Conservation (phyloP, 2,113 vertebrate genomes). For the Pangasianodon hypophthalmus region DNA sequence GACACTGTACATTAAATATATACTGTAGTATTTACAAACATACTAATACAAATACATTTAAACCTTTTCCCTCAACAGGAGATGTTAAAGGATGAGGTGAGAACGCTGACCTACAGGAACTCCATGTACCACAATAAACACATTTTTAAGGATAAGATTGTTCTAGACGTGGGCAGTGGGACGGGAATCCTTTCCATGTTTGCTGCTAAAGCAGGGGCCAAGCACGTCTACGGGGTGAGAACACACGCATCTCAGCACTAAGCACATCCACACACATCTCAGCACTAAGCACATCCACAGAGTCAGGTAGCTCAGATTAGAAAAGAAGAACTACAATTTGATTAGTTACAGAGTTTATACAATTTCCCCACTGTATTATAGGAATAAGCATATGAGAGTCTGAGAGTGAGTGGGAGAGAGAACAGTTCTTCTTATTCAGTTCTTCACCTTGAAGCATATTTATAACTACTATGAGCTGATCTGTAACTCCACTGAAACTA, state of each 20-base stretch:
- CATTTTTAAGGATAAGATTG: constrained; percentile 95
- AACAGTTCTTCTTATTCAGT: neutral
- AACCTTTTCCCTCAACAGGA: constrained; percentile 75
- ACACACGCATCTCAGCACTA: neutral
- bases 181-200: constrained; percentile 98
- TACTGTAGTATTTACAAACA: neutral
- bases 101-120: constrained; percentile 94
- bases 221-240: constrained; percentile 95
- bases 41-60: neutral
- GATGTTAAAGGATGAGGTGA: constrained; percentile 97
- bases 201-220: constrained; percentile 95
- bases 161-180: constrained; percentile 94
- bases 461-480: neutral
- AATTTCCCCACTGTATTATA: neutral
- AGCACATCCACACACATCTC: neutral
- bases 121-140: constrained; percentile 99
- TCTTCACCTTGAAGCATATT: constrained; percentile 3
- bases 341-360: neutral
- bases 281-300: neutral
- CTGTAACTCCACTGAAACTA: too few species aligned
- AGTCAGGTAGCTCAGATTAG: neutral
- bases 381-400: neutral
- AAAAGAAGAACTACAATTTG: neutral
- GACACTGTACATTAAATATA: neutral
- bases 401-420: neutral